Evolutionary conservation across 1,140 invertebrate genomes (phyloP).

Genomic region (Listronotus bonariensis): DNA sequence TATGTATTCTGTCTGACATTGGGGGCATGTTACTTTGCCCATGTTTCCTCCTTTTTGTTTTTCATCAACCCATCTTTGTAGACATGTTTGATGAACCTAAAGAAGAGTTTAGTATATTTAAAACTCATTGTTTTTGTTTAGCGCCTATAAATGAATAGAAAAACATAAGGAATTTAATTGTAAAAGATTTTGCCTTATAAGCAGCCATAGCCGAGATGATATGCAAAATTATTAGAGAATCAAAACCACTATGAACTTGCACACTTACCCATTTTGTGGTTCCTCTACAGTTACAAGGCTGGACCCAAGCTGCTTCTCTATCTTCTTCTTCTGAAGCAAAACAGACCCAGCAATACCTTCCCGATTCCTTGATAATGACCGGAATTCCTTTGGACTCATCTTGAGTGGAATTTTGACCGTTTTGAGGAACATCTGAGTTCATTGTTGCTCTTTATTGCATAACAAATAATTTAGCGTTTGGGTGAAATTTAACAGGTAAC

Average conservation of each 20-base stretch:
- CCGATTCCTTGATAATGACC: constrained; percentile 43
- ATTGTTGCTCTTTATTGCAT: constrained; percentile 29
- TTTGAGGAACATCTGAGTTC: constrained; percentile 18
- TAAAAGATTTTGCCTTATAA: too few relatives aligned
- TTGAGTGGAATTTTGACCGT: constrained; percentile 16
- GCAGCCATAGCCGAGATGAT: too few relatives aligned
- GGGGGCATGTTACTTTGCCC: constrained; percentile 88
- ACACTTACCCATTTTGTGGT: constrained; percentile 87
- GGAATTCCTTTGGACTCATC: constrained; percentile 23
- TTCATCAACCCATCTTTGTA: constrained; percentile 98
- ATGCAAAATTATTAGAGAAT: too few relatives aligned
- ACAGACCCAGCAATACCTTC: constrained; percentile 90
- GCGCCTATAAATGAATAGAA: too few relatives aligned
- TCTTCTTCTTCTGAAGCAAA: constrained; percentile 97
- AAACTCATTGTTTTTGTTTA: too few relatives aligned
- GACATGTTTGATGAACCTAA: constrained; percentile 88
- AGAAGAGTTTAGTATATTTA: constrained; percentile 14
- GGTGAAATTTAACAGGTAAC: constrained; percentile 2
- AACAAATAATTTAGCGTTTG: constrained; percentile 33
- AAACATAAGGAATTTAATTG: too few relatives aligned
- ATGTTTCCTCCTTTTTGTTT: constrained; percentile 91
- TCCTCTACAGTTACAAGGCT: constrained; percentile 92
- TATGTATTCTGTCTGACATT: constrained; percentile 94
- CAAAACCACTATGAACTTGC: too few relatives aligned
- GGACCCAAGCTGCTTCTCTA: constrained; percentile 84